Base-by-base conservation (phyloP, 2,888 invertebrate species). In the Acheta domesticus region DNA sequence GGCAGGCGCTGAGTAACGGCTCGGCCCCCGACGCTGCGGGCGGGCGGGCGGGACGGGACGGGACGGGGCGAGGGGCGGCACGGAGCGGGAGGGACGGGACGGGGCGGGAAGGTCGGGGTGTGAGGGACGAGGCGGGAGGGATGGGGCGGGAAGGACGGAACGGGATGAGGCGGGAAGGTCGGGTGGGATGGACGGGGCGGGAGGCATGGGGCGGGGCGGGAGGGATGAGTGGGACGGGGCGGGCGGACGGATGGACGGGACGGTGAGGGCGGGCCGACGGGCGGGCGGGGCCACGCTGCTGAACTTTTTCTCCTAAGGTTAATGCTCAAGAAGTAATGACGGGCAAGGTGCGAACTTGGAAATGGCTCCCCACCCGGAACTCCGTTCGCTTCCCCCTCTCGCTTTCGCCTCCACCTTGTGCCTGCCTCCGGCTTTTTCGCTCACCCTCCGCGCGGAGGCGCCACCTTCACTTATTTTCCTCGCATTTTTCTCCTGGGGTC, bases 271-370 rank as follows among this genome's bases (percentile, higher is more conserved):
- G 5, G 2, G 23, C 2, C 2, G 23, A 2, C 23, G 23, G 36
- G 36, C 36, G 36, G 36, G 36, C 36, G n/a, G 62, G 62, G 12
- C 16, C 2, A 62, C 3, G 62, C 16, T 12, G 62, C 14, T 14
- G 62, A 62, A 62, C 62, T 62, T 62, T 62, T 62, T 62, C n/a
- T n/a, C 62, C 62, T 62, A n/a, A 62, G 62, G 62, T 62, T 62
- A 62, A 62, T 62, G 62, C 62, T 62, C 62, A 11, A 62, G 62
- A 62, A 62, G 62, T 62, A 62, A 62, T 62, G 62, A 62, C 62
- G 62, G 62, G 62, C 62, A 62, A 62, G 62, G 62, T 62, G 62
- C 62, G 62, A 62, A 62, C 62, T 62, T 62, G 62, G 62, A 62
- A 62, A 62, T 62, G 62, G 62, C 16, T 62, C 62, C n/a, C 16